These are phyloP conservation scores for Mnemiopsis leidyi DNA, from an alignment of 37 sponge, comb jelly and placozoan species.

Conservation along the genomic window DNA sequence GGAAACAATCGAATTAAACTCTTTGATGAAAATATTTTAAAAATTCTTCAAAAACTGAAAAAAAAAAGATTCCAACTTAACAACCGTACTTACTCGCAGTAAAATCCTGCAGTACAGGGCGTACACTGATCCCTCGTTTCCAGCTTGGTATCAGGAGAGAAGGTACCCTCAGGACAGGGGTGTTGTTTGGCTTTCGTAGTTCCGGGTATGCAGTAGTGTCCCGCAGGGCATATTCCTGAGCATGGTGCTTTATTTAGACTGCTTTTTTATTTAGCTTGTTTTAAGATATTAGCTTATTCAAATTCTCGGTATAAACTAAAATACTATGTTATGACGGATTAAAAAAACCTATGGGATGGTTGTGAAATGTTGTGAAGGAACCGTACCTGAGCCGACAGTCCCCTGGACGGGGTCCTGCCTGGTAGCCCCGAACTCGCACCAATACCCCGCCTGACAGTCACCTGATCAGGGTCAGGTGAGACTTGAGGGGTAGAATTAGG, in stretches of 20 bases:
- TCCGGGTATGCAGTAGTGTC: slow-evolving; percentile 65
- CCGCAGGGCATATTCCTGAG: slow-evolving; percentile 23
- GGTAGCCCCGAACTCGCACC: slow-evolving; percentile 19
- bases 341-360: background rate
- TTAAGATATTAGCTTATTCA: too few species aligned
- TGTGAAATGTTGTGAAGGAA: background rate
- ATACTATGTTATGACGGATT: too few species aligned
- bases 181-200: background rate
- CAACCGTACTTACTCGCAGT: slow-evolving; percentile 42
- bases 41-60: too few species aligned
- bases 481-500: too few species aligned
- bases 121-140: background rate
- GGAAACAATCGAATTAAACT: too few species aligned
- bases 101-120: slow-evolving; percentile 56
- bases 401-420: background rate
- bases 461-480: too few species aligned
- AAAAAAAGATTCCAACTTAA: background rate
- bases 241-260: too few species aligned
- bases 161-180: slow-evolving; percentile 62
- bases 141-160: background rate
- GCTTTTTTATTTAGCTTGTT: too few species aligned
- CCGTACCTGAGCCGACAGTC: background rate
- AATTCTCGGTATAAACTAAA: too few species aligned
- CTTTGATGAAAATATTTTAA: background rate
- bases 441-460: slow-evolving; percentile 63